These are phyloP conservation scores for Falco biarmicus DNA, from an alignment of 2,797 vertebrate genomes.

Conservation along the genomic window DNA sequence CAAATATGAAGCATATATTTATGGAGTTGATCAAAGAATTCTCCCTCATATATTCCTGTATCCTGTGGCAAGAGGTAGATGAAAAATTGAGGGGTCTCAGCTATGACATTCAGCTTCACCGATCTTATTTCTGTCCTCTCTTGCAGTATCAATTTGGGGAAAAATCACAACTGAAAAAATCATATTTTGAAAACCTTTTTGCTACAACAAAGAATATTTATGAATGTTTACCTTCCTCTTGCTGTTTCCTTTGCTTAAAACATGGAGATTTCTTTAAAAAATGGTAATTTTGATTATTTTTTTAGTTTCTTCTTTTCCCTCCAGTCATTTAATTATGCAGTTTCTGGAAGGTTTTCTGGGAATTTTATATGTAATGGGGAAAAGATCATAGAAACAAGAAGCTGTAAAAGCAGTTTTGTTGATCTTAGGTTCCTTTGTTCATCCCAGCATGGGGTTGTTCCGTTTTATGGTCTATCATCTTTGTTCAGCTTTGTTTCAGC, in stretches of 20 bases:
- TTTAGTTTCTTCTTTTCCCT: neutral
- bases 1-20: neutral
- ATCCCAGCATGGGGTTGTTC: neutral
- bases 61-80: neutral
- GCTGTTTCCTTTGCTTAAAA: neutral
- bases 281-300: neutral
- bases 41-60: neutral
- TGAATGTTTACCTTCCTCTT: neutral
- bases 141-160: slow-evolving; percentile 7
- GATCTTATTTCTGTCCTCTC: neutral
- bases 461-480: neutral
- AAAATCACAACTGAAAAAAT: neutral
- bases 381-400: neutral
- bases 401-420: neutral
- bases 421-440: neutral
- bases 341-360: neutral
- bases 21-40: neutral
- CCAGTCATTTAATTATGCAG: neutral
- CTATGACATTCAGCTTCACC: neutral
- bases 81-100: neutral
- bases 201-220: neutral
- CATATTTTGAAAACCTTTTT: neutral
- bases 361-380: neutral
- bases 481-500: neutral
- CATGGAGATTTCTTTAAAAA: neutral